Evolutionary conservation across 2,888 invertebrate species (phyloP).

Genomic region (Epicampocera succincta): DNA sequence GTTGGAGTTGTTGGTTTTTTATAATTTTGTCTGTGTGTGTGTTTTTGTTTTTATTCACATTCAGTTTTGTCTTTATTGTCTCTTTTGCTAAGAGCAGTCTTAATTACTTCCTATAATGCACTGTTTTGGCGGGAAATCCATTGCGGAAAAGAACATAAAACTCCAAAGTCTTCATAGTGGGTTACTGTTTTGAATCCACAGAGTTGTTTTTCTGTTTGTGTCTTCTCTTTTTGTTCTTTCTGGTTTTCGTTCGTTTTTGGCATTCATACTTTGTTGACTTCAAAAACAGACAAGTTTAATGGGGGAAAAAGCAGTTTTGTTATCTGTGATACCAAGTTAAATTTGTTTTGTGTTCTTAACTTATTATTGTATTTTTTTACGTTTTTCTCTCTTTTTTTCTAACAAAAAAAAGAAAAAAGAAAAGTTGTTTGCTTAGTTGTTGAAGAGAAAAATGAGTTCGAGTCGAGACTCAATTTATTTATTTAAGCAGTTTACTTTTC

Average conservation of each 20-base stretch:
- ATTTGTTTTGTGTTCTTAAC: slow-evolving; percentile 60
- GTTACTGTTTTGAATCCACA: slow-evolving; percentile 62
- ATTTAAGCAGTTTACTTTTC: slow-evolving; percentile 12
- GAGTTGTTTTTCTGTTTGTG: slow-evolving; percentile 21
- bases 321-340: slow-evolving; percentile 57
- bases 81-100: slow-evolving; percentile 75
- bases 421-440: slow-evolving; percentile 36
- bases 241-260: slow-evolving; percentile 21
- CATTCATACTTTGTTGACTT: slow-evolving; percentile 46
- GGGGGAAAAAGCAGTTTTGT: slow-evolving; percentile 49
- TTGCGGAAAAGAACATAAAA: slow-evolving; percentile 69
- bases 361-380: slow-evolving; percentile 45
- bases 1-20: slow-evolving; percentile 21
- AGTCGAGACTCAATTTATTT: slow-evolving; percentile 5
- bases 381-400: slow-evolving; percentile 2
- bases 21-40: slow-evolving; percentile 13
- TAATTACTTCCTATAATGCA: slow-evolving; percentile 79
- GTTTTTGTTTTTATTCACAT: slow-evolving; percentile 70
- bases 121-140: slow-evolving; percentile 70
- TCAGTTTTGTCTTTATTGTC: slow-evolving; percentile 65
- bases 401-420: slow-evolving; percentile 13
- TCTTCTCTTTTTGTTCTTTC: slow-evolving; percentile 3
- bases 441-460: neutral
- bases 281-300: slow-evolving; percentile 54
- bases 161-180: slow-evolving; percentile 65